Conservation (phyloP, 1,140 invertebrate genomes). For the Caenorhabditis elegans region DNA sequence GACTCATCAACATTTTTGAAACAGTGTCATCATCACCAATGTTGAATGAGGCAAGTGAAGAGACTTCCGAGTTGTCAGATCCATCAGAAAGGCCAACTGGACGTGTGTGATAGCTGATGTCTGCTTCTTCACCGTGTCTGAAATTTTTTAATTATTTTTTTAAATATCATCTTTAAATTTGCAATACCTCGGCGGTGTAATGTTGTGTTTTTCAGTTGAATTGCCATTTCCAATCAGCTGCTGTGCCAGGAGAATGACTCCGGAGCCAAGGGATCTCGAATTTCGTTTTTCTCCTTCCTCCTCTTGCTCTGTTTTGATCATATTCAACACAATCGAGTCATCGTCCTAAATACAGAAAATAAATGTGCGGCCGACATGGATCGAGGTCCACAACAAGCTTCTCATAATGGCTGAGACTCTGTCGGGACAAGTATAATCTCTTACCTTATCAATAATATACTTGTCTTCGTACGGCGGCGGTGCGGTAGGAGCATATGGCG, state of each 20-base stretch:
- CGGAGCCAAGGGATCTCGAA: slow-evolving; percentile 41
- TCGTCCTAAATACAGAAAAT: slow-evolving; percentile 44
- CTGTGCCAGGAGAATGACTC: slow-evolving; percentile 56
- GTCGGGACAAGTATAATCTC: no score
- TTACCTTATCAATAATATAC: slow-evolving; percentile 34
- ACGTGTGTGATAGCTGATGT: slow-evolving; percentile 51
- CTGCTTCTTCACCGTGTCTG: slow-evolving; percentile 36
- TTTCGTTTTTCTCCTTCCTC: slow-evolving; percentile 15
- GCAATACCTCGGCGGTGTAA: not conserved
- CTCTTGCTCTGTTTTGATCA: slow-evolving; percentile 46
- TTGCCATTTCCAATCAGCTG: slow-evolving; percentile 52
- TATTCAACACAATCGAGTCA: slow-evolving; percentile 50
- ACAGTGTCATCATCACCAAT: slow-evolving; percentile 45
- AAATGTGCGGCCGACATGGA: no score
- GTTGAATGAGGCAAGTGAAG: slow-evolving; percentile 12
- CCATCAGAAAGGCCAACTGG: slow-evolving; percentile 25
- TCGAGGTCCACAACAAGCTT: no score
- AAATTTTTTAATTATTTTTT: no score
- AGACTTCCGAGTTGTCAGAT: slow-evolving; percentile 42
- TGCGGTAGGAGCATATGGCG: slow-evolving; percentile 38
- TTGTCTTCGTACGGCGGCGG: slow-evolving; percentile 46
- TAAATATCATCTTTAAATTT: no score
- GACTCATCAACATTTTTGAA: slow-evolving; percentile 46
- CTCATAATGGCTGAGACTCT: no score
- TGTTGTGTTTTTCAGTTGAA: not conserved